Percentiles rank a stretch among this genome's conserved stretches.
These are phyloP conservation scores for Trachurus trachurus DNA, from an alignment of 2,797 vertebrate species.

Conservation along the genomic window DNA sequence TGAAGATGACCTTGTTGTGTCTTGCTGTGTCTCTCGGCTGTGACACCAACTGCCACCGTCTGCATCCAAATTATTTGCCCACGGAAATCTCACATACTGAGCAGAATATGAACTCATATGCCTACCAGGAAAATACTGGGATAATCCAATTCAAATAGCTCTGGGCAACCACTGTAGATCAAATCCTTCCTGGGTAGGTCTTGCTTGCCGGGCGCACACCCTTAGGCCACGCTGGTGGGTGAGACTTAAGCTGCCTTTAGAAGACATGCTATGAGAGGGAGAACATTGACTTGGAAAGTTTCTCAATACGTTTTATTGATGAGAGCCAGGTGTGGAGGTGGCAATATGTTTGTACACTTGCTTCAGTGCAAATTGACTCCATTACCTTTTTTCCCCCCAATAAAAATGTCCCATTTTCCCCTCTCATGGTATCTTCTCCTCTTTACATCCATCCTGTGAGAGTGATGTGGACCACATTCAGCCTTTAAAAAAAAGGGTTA, in stretches of 20 bases:
- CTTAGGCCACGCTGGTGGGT: constrained; percentile 44
- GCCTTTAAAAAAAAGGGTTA: constrained; percentile 9
- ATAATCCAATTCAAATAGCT: constrained; percentile 69
- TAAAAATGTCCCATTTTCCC: not conserved
- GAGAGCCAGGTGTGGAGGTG: constrained; percentile 8
- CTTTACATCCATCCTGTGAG: constrained; percentile 19
- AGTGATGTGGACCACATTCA: constrained; percentile 20
- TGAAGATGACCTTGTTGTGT: constrained; percentile 56
- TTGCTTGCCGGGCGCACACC: constrained; percentile 31
- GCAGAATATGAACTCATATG: constrained; percentile 24
- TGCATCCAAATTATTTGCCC: constrained; percentile 63
- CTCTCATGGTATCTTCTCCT: constrained; percentile 10
- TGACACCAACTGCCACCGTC: constrained; percentile 53
- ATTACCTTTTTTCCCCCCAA: not conserved
- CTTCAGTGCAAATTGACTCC: constrained; percentile 23
- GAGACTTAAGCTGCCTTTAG: constrained; percentile 28
- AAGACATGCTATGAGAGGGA: constrained; percentile 4
- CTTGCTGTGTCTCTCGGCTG: constrained; percentile 43
- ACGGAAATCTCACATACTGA: constrained; percentile 20
- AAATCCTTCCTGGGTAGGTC: constrained; percentile 45
- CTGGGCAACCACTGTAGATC: constrained; percentile 44
- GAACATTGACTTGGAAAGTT: constrained; percentile 21
- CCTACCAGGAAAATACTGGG: constrained; percentile 45
- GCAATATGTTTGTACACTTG: constrained; percentile 2
- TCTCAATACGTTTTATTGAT: constrained; percentile 32